Evolutionary conservation across 2,113 vertebrate species (phyloP).

Genomic region (Sinocyclocheilus anshuiensis): DNA sequence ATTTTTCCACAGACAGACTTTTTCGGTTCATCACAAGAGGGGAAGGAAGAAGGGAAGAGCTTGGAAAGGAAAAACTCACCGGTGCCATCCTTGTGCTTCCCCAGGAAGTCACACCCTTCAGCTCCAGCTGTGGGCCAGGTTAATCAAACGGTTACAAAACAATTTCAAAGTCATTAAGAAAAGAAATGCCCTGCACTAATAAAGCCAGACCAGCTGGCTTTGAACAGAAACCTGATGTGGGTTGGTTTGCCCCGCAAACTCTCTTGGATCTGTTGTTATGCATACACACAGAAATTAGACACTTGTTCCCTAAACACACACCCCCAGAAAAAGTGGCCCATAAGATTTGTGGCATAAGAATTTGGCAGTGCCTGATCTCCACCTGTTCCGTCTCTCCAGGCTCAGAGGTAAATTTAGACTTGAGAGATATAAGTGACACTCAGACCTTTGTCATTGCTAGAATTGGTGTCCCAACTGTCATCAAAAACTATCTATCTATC

Average conservation of each 20-base stretch:
- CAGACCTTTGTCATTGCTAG: conserved; percentile 91
- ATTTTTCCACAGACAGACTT: conserved; percentile 59
- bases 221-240: conserved; percentile 94
- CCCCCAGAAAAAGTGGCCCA: conserved; percentile 75
- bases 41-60: conserved; percentile 58
- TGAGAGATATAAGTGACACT: conserved; percentile 90
- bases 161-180: conserved; percentile 57
- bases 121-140: conserved; percentile 91
- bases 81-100: conserved; percentile 86
- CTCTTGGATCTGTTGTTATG: conserved; percentile 83
- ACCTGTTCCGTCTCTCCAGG: conserved; percentile 90
- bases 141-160: conserved; percentile 79
- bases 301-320: conserved; percentile 56
- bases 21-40: conserved; percentile 50
- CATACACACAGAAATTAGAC: conserved; percentile 72
- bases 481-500: conserved; percentile 11
- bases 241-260: conserved; percentile 82
- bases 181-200: conserved; percentile 79
- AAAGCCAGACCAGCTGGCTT: conserved; percentile 99
- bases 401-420: conserved; percentile 88
- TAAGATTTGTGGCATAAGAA: conserved; percentile 81
- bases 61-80: conserved; percentile 85
- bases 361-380: conserved; percentile 80
- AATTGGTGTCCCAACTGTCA: conserved; percentile 70
- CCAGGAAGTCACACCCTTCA: conserved; percentile 94